phyloP scores from a whole-genome alignment of 2,797 vertebrate genomes.

The Hemitrygon akajei region DNA sequence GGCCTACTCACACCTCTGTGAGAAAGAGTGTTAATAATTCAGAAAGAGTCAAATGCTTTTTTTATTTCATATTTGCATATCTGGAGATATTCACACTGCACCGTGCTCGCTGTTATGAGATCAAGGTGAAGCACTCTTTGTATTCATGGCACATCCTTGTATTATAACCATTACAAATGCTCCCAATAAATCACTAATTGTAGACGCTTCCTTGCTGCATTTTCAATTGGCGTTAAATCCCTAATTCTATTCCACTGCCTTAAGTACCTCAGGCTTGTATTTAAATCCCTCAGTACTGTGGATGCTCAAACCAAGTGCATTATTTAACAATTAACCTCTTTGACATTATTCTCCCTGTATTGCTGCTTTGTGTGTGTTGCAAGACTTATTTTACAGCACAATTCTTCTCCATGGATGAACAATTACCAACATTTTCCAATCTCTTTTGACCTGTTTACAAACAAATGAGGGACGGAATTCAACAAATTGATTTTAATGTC shows the following conservation, averaged over 20 bases:
- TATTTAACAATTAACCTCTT: background rate
- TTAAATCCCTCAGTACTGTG: too few species aligned
- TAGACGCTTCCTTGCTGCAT: background rate
- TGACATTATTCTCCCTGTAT: background rate
- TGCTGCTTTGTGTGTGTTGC: background rate
- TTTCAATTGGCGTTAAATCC: background rate
- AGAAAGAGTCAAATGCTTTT: background rate
- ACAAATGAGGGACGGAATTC: background rate
- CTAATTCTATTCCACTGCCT: background rate
- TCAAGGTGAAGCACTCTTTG: background rate
- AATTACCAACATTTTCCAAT: background rate
- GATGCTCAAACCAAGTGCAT: background rate
- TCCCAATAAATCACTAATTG: conserved; percentile 5
- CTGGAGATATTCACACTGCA: background rate
- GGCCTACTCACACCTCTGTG: background rate
- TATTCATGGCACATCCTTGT: background rate
- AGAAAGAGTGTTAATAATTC: conserved; percentile 3
- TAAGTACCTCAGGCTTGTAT: background rate
- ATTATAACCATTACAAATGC: background rate
- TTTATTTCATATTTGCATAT: background rate
- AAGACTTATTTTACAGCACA: background rate
- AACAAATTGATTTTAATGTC: background rate
- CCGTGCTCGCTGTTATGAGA: background rate
- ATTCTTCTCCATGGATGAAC: background rate
- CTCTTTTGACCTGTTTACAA: background rate